These are phyloP conservation scores for Meandrina meandrites DNA, from an alignment of 92 coral and sea anemone genomes.

Conservation along the genomic window DNA sequence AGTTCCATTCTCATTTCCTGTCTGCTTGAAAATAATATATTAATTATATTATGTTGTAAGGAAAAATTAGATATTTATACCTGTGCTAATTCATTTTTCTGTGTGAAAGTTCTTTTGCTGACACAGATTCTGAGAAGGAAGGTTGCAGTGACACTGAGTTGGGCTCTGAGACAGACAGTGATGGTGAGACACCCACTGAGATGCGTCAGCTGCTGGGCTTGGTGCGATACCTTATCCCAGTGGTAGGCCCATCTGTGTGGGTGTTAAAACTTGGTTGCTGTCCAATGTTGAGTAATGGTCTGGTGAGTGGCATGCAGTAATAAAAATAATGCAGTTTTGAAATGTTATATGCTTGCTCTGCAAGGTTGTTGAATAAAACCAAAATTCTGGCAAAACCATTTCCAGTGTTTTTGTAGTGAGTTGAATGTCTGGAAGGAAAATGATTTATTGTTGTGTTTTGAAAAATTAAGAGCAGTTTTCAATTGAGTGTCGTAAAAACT, in stretches of 20 bases:
- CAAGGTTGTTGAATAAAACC: too few relatives aligned
- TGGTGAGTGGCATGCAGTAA: conserved; percentile 69
- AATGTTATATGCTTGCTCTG: too few relatives aligned
- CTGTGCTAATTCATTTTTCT: conserved; percentile 13
- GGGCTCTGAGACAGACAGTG: conserved; percentile 27
- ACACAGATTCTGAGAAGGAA: conserved; percentile 77
- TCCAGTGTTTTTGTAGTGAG: too few relatives aligned
- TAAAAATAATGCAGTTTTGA: not conserved
- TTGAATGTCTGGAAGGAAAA: too few relatives aligned
- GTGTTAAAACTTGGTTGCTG: conserved; percentile 87
- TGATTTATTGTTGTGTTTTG: too few relatives aligned
- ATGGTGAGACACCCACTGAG: conserved; percentile 50
- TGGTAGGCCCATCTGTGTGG: conserved; percentile 82
- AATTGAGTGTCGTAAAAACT: too few relatives aligned
- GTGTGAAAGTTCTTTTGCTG: conserved; percentile 75
- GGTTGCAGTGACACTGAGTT: conserved; percentile 37
- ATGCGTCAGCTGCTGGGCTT: conserved; percentile 73
- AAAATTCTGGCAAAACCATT: too few relatives aligned
- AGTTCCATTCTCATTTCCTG: too few relatives aligned
- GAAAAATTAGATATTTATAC: not conserved
- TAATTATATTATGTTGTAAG: not conserved
- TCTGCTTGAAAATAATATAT: too few relatives aligned
- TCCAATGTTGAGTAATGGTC: conserved; percentile 90
- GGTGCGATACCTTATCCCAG: conserved; percentile 89
- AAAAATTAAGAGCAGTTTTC: too few relatives aligned